Percentiles rank a stretch among this genome's conserved stretches.
Evolutionary conservation across 2,888 invertebrate genomes (phyloP).

Genomic region (Torymus aiolomorphi): DNA sequence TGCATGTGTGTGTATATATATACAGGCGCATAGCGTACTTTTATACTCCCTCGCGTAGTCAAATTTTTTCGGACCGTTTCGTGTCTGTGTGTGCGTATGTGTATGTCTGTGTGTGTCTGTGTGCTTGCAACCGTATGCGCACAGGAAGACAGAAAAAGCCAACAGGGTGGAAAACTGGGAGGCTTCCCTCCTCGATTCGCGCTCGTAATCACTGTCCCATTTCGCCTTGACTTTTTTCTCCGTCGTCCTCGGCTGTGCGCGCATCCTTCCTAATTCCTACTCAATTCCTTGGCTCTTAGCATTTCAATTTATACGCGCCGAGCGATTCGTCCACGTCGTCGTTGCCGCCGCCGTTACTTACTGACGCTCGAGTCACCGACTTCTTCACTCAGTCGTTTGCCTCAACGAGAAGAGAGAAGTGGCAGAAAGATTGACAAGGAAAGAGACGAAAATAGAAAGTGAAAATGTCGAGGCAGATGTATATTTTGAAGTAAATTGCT

Average conservation of each 20-base stretch:
- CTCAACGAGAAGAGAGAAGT: no score
- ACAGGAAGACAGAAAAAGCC: not conserved
- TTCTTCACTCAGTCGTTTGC: no score
- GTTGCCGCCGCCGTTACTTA: conserved; percentile 9
- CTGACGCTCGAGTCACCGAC: no score
- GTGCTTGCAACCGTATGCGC: not conserved
- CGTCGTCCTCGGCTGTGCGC: not conserved
- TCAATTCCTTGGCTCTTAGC: conserved; percentile 73
- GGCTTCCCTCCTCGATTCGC: conserved; percentile 15
- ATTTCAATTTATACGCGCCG: conserved; percentile 72
- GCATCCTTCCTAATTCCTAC: conserved; percentile 69
- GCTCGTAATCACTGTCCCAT: conserved; percentile 63
- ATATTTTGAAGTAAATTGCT: no score
- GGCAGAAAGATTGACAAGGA: no score
- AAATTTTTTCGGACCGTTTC: not conserved
- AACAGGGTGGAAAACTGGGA: conserved; percentile 42
- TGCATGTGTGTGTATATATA: not conserved
- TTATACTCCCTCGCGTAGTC: conserved; percentile 1
- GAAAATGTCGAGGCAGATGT: no score
- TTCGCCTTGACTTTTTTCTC: conserved; percentile 54
- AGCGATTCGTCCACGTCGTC: conserved; percentile 65
- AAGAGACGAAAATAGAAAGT: no score
- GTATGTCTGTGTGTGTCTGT: not conserved
- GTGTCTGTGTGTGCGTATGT: not conserved
- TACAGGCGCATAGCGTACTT: not conserved